phyloP scores from a whole-genome alignment of 1,140 invertebrate genomes.

The Magallana gigas region DNA sequence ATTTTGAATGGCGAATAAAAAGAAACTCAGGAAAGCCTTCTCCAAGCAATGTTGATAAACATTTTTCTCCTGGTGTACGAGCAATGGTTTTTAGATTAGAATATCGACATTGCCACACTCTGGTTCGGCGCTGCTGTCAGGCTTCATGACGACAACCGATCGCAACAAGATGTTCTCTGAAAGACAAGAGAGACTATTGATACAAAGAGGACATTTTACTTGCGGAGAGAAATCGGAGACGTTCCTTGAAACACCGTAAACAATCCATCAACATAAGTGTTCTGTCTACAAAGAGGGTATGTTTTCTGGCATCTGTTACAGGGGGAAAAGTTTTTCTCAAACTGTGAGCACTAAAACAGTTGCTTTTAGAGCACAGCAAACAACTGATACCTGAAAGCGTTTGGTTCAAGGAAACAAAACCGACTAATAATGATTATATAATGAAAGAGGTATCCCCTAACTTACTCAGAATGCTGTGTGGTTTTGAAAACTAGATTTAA shows the following conservation, averaged over 20 bases:
- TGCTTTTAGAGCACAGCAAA: slow-evolving; percentile 15
- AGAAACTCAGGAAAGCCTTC: too few relatives aligned
- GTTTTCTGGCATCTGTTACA: neutral
- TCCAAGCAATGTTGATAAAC: too few relatives aligned
- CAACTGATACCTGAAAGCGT: neutral
- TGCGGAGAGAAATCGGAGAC: neutral
- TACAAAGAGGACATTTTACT: slow-evolving; percentile 11
- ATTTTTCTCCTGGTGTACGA: too few relatives aligned
- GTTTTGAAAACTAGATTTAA: slow-evolving; percentile 42
- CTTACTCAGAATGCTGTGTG: slow-evolving; percentile 9
- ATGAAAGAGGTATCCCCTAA: slow-evolving; percentile 15
- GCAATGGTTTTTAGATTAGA: too few relatives aligned
- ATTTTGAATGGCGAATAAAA: neutral
- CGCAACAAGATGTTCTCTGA: neutral
- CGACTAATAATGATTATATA: slow-evolving; percentile 12
- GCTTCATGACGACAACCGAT: neutral
- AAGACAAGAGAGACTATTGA: neutral
- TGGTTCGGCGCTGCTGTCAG: neutral
- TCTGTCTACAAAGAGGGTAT: neutral
- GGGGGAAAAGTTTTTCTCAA: neutral
- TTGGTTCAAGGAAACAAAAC: slow-evolving; percentile 20
- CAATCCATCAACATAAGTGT: neutral
- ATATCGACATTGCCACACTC: neutral
- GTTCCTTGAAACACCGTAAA: neutral
- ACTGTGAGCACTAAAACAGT: neutral